Percentiles rank a stretch among this genome's conserved stretches.
phyloP scores from a whole-genome alignment of 1,140 invertebrate species.

The Drosophila littoralis region DNA sequence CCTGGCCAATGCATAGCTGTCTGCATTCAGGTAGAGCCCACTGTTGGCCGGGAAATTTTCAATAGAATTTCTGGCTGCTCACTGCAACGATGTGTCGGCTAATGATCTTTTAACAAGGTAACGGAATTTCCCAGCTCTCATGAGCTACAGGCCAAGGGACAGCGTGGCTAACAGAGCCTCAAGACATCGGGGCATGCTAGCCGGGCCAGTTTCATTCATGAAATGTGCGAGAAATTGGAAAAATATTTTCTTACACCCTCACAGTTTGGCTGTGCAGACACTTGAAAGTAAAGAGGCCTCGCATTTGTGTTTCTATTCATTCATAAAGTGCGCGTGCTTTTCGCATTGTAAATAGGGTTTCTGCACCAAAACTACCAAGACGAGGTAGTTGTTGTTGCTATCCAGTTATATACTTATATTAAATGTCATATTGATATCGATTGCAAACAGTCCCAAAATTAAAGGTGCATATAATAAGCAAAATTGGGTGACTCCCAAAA shows the following conservation, averaged over 20 bases:
- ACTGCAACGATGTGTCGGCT: constrained; percentile 44
- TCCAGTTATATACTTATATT: neutral
- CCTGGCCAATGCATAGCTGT: constrained; percentile 57
- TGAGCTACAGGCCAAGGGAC: constrained; percentile 24
- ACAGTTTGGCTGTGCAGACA: constrained; percentile 44
- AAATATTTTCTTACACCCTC: neutral
- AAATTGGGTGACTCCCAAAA: no score
- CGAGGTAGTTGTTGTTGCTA: neutral
- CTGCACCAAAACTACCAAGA: neutral
- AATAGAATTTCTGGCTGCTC: constrained; percentile 53
- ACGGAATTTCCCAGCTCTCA: constrained; percentile 63
- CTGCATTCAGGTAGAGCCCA: constrained; percentile 50
- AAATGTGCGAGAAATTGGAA: constrained; percentile 42
- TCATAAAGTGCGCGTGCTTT: constrained; percentile 69
- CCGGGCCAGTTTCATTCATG: constrained; percentile 59
- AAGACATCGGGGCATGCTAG: neutral
- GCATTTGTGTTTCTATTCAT: constrained; percentile 71
- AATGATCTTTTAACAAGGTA: constrained; percentile 80
- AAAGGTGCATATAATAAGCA: no score
- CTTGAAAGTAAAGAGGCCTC: constrained; percentile 79
- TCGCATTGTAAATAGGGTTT: constrained; percentile 20
- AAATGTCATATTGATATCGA: neutral
- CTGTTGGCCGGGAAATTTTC: constrained; percentile 49
- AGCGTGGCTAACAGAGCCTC: constrained; percentile 25
- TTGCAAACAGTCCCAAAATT: no score